phyloP scores from a whole-genome alignment of 2,113 vertebrate species.

The Colistium nudipinnis region DNA sequence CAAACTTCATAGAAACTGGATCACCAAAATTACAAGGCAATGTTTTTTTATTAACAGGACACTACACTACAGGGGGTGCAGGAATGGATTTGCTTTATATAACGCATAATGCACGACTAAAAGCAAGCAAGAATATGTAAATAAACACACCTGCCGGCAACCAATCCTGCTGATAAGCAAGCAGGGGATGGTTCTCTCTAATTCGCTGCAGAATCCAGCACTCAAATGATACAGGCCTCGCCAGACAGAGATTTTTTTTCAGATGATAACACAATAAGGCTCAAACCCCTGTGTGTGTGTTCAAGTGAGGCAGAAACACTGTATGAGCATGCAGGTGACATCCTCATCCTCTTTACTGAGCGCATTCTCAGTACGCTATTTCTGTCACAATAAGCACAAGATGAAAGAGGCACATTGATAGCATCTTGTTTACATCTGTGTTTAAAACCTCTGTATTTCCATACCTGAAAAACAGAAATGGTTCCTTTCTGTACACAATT shows the following conservation, averaged over 20 bases:
- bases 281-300: not conserved
- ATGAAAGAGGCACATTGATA: no score
- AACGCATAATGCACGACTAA: not conserved
- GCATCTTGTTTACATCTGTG: not conserved
- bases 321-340: no score
- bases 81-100: constrained; percentile 11
- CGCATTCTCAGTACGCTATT: no score
- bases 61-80: no score
- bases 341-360: no score
- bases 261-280: not conserved
- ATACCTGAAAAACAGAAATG: not conserved
- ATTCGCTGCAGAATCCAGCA: not conserved
- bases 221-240: not conserved
- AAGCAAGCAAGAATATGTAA: not conserved
- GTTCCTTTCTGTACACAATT: not conserved
- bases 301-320: constrained; percentile 17
- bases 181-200: not conserved
- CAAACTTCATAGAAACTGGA: not conserved
- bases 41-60: no score
- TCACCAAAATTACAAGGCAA: no score
- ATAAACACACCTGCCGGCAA: not conserved
- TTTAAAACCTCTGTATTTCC: no score
- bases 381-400: no score
- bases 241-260: not conserved
- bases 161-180: not conserved